Conservation (phyloP, 2,888 invertebrate genomes). For the Catocala sponsa region DNA sequence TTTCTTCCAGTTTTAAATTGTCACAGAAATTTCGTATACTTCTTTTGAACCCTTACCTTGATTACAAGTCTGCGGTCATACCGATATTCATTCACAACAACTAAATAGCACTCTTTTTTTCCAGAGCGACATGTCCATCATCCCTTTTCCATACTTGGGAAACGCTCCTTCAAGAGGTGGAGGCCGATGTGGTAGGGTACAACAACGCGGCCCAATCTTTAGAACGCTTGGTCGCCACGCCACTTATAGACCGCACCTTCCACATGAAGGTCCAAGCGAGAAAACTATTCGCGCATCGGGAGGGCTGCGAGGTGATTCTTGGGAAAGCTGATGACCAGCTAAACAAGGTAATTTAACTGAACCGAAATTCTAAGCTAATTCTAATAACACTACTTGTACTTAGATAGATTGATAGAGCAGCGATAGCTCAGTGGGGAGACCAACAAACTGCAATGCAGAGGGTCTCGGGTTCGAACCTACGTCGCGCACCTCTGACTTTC, state of each 20-base stretch:
- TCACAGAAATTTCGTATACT: no score
- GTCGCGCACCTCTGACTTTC: no score
- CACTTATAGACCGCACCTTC: constrained; percentile 95
- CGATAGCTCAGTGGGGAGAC: no score
- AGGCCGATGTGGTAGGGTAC: constrained; percentile 95
- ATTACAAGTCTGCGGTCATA: no score
- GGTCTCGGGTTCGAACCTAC: no score
- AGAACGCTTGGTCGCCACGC: constrained; percentile 93
- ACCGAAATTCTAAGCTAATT: no score
- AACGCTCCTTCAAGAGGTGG: constrained; percentile 95
- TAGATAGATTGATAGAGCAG: no score
- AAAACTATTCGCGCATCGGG: constrained; percentile 96
- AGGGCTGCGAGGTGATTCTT: constrained; percentile 95
- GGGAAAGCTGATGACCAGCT: constrained; percentile 92
- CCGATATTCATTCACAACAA: not conserved
- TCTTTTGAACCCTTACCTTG: no score
- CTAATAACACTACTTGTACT: no score
- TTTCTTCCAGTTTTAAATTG: no score
- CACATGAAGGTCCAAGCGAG: constrained; percentile 96
- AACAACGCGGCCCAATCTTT: constrained; percentile 94
- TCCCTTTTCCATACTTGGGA: constrained; percentile 97
- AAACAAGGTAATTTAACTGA: constrained; percentile 67
- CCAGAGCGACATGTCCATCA: constrained; percentile 92
- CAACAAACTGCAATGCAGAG: no score
- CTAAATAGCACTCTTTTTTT: constrained; percentile 31